Evolutionary conservation across 2,888 invertebrate genomes (phyloP).

Genomic region (Adineta ricciae): DNA sequence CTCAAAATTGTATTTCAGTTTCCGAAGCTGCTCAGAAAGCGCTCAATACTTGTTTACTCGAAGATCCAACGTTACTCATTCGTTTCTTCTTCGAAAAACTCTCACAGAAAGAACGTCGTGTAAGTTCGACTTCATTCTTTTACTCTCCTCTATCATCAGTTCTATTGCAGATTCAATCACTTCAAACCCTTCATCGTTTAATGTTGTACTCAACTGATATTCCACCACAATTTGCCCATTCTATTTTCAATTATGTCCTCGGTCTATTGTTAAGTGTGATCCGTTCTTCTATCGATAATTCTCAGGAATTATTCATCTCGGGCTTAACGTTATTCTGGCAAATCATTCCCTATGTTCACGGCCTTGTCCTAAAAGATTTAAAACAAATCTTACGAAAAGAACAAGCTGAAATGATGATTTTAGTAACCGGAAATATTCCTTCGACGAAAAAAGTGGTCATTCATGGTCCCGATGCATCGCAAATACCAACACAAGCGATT

Average conservation of each 20-base stretch:
- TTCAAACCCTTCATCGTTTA: slow-evolving; percentile 76
- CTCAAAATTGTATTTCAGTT: slow-evolving; percentile 63
- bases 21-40: slow-evolving; percentile 93
- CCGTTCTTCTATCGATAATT: slow-evolving; percentile 83
- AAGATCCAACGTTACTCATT: slow-evolving; percentile 88
- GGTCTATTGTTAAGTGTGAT: slow-evolving; percentile 77
- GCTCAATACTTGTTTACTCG: slow-evolving; percentile 92
- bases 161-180: slow-evolving; percentile 61
- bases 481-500: slow-evolving; percentile 93
- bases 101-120: slow-evolving; percentile 27
- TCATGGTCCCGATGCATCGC: slow-evolving; percentile 73
- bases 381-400: slow-evolving; percentile 96
- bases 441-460: slow-evolving; percentile 97
- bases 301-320: slow-evolving; percentile 82
- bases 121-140: not conserved
- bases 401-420: slow-evolving; percentile 73
- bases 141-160: slow-evolving; percentile 47
- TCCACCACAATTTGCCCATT: slow-evolving; percentile 87
- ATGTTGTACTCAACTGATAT: slow-evolving; percentile 81
- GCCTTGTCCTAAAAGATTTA: slow-evolving; percentile 96
- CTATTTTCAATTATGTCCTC: slow-evolving; percentile 66
- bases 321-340: slow-evolving; percentile 90
- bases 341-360: slow-evolving; percentile 94
- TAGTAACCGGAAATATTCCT: slow-evolving; percentile 94
- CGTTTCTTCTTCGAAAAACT: slow-evolving; percentile 86